Conservation (phyloP, 2,113 vertebrate species). For the Glaucomys volans region DNA sequence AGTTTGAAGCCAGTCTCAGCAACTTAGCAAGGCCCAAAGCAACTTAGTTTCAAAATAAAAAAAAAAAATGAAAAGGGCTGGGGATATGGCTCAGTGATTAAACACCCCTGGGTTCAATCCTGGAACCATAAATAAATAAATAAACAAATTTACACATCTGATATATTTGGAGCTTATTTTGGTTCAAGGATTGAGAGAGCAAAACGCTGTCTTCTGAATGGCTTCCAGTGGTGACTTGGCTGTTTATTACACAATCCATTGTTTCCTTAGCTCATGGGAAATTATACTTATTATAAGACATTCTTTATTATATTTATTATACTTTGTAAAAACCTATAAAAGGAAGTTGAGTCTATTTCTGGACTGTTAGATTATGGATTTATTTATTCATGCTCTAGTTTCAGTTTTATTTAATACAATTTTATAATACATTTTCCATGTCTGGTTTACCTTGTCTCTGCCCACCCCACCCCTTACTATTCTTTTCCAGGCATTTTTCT, state of each 20-base stretch:
- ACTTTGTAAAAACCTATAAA: neutral
- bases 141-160: neutral
- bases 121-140: no score
- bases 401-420: neutral
- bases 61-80: no score
- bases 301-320: neutral
- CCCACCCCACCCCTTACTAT: neutral
- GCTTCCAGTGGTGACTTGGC: neutral
- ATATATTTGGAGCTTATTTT: slow-evolving; percentile 14
- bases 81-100: no score
- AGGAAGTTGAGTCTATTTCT: slow-evolving; percentile 2
- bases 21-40: no score
- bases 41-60: no score
- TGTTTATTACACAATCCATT: slow-evolving; percentile 22
- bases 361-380: neutral
- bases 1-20: no score
- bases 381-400: neutral
- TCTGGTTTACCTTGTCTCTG: neutral
- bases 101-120: no score
- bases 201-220: neutral
- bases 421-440: slow-evolving; percentile 26
- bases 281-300: neutral
- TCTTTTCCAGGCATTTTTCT: slow-evolving; percentile 31
- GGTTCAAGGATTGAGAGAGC: neutral
- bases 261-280: neutral